A percentile compares a stretch with the other conserved stretches of the same genome.
Evolutionary conservation across 2,888 invertebrate genomes (phyloP).

Genomic region (Drosophila borborema): DNA sequence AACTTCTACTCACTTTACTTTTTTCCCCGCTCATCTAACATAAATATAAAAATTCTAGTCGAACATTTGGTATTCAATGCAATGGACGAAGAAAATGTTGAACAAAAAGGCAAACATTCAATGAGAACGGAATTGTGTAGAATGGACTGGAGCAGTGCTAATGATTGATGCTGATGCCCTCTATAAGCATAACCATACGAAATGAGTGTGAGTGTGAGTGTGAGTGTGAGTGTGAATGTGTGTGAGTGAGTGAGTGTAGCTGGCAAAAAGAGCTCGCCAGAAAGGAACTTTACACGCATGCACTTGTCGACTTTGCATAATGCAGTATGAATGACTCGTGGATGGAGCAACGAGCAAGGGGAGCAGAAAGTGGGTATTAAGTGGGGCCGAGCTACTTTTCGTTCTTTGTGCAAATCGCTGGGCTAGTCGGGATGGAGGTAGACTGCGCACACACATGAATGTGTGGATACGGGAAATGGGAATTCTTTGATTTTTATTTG

Average conservation of each 20-base stretch:
- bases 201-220: background rate
- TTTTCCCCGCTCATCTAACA: slow-evolving; percentile 9
- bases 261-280: slow-evolving; percentile 52
- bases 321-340: slow-evolving; percentile 62
- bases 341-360: background rate
- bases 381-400: slow-evolving; percentile 51
- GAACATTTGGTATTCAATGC: slow-evolving; percentile 48
- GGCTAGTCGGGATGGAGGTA: slow-evolving; percentile 16
- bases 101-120: slow-evolving; percentile 41
- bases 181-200: slow-evolving; percentile 46
- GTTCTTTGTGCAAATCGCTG: slow-evolving; percentile 45
- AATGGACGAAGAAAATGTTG: slow-evolving; percentile 34
- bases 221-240: background rate
- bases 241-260: slow-evolving; percentile 5
- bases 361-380: background rate
- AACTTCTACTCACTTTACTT: background rate
- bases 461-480: slow-evolving; percentile 55
- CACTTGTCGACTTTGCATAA: slow-evolving; percentile 73
- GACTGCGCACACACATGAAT: slow-evolving; percentile 2
- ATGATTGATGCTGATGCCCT: slow-evolving; percentile 68
- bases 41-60: slow-evolving; percentile 38
- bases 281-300: slow-evolving; percentile 71
- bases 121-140: slow-evolving; percentile 33
- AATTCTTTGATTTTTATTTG: slow-evolving; percentile 76
- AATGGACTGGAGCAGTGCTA: slow-evolving; percentile 39